A percentile compares a stretch with the other conserved stretches of the same genome.
phyloP scores from a whole-genome alignment of 2,888 invertebrate genomes.

The Caenorhabditis parvicauda region DNA sequence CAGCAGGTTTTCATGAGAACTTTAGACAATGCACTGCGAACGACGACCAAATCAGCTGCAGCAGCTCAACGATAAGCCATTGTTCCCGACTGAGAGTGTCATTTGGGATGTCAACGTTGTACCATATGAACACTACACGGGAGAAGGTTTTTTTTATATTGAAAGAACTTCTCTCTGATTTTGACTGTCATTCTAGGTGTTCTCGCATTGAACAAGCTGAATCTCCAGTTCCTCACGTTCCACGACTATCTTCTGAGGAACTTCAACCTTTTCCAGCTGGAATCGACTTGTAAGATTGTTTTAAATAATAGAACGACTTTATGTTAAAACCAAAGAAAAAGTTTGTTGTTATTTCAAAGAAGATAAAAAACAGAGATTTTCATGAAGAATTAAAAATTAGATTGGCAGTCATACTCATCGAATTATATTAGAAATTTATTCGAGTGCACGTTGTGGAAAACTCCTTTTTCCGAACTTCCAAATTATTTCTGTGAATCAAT shows the following conservation, averaged over 20 bases:
- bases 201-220: slow-evolving; percentile 90
- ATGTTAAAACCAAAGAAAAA: too few species aligned
- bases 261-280: slow-evolving; percentile 92
- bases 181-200: slow-evolving; percentile 62
- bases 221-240: slow-evolving; percentile 93
- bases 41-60: slow-evolving; percentile 72
- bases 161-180: neutral
- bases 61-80: slow-evolving; percentile 91
- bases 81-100: slow-evolving; percentile 94
- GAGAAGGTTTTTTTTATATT: slow-evolving; percentile 71
- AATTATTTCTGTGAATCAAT: too few species aligned
- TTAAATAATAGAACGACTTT: neutral
- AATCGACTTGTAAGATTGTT: slow-evolving; percentile 79
- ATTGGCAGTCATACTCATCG: too few species aligned
- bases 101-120: slow-evolving; percentile 99
- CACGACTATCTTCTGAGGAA: slow-evolving; percentile 96
- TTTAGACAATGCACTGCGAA: slow-evolving; percentile 49
- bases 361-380: neutral
- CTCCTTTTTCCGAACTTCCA: too few species aligned
- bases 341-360: too few species aligned
- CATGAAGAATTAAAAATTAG: neutral
- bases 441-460: too few species aligned
- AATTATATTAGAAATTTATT: too few species aligned
- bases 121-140: slow-evolving; percentile 92
- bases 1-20: too few species aligned